Evolutionary conservation across 2,113 vertebrate genomes (phyloP).

Genomic region (Phrynocephalus versicolor): DNA sequence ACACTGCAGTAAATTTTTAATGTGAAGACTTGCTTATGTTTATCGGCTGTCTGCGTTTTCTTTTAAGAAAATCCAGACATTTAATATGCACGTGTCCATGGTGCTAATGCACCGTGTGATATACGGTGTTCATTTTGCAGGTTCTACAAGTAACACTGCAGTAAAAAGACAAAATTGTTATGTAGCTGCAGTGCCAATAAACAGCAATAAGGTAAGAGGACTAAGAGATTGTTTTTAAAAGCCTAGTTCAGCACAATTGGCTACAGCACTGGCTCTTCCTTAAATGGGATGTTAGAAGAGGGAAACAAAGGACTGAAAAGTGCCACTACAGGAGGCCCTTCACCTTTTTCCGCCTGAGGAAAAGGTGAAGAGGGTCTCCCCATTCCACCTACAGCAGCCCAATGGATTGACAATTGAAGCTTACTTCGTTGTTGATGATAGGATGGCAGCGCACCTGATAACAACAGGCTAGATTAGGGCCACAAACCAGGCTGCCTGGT

Average conservation of each 20-base stretch:
- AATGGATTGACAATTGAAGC: too few species aligned
- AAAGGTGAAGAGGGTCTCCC: too few species aligned
- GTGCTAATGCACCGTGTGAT: accelerated
- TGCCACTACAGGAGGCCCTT: neutral
- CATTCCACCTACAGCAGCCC: too few species aligned
- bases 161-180: neutral
- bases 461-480: too few species aligned
- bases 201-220: slow-evolving; percentile 25
- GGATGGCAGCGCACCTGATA: too few species aligned
- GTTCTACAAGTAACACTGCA: accelerated
- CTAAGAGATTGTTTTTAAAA: neutral
- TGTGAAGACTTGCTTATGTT: accelerated
- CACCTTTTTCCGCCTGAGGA: too few species aligned
- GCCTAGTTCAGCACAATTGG: neutral
- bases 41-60: neutral
- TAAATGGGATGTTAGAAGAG: neutral
- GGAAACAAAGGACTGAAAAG: neutral
- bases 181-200: neutral
- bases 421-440: too few species aligned
- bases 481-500: too few species aligned
- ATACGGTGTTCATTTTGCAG: slow-evolving; percentile 17
- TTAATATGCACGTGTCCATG: neutral
- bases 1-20: neutral
- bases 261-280: neutral
- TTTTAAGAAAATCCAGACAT: neutral